Evolutionary conservation across 2,888 invertebrate genomes (phyloP).

Genomic region (Athetis lepigone): DNA sequence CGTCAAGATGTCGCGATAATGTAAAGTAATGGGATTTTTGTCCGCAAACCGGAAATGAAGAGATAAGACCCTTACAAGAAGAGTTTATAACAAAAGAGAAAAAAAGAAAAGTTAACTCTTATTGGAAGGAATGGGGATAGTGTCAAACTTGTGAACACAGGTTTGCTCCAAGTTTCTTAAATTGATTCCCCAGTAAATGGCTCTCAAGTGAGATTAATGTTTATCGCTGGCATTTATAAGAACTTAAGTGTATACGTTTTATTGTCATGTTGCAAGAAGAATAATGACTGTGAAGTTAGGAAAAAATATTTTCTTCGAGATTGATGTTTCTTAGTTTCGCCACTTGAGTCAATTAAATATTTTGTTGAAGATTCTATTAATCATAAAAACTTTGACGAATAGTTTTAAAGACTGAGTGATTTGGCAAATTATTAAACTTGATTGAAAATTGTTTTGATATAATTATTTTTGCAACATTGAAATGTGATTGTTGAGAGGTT

Average conservation of each 20-base stretch:
- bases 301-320: constrained; percentile 29
- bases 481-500: constrained; percentile 13
- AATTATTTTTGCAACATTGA: constrained; percentile 22
- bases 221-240: constrained; percentile 59
- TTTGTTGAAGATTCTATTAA: constrained; percentile 38
- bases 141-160: constrained; percentile 70
- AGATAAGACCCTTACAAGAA: constrained; percentile 82
- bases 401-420: constrained; percentile 28
- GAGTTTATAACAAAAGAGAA: constrained; percentile 81
- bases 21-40: constrained; percentile 83
- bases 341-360: constrained; percentile 23
- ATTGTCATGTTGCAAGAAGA: constrained; percentile 44
- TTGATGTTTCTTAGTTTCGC: constrained; percentile 41
- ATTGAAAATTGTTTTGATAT: constrained; percentile 20
- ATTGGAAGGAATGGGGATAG: constrained; percentile 81
- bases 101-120: constrained; percentile 77
- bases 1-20: constrained; percentile 83
- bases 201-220: constrained; percentile 74
- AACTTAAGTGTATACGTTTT: constrained; percentile 48
- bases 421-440: constrained; percentile 31
- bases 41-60: constrained; percentile 77
- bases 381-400: constrained; percentile 32
- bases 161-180: constrained; percentile 74
- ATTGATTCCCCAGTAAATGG: constrained; percentile 79
- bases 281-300: constrained; percentile 37